These are phyloP conservation scores for Danionella dracula DNA, from an alignment of 2,797 vertebrate genomes.

Conservation along the genomic window DNA sequence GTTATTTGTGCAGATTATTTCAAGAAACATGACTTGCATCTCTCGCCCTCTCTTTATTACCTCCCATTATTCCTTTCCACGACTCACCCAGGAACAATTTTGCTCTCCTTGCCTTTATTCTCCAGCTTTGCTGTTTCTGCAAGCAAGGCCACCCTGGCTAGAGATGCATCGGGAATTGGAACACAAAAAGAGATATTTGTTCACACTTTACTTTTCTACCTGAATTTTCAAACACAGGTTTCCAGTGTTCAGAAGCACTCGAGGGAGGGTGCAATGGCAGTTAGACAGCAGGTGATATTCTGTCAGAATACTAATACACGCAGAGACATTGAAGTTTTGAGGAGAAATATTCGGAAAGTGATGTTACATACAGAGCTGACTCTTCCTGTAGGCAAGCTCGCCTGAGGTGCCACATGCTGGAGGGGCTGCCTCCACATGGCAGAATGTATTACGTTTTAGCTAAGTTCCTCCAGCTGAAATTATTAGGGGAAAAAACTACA, in stretches of 20 bases:
- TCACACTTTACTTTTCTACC: constrained; percentile 10
- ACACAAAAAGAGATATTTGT: background rate
- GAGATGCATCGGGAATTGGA: background rate
- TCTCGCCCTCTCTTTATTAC: background rate
- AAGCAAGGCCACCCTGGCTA: background rate
- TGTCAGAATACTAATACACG: constrained; percentile 8
- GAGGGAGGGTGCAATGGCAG: background rate
- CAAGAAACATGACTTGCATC: constrained; percentile 10
- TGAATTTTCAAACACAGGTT: constrained; percentile 6
- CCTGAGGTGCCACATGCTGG: too few species aligned
- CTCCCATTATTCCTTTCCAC: background rate
- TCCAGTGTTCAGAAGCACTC: background rate
- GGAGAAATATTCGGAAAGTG: too few species aligned
- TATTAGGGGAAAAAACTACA: too few species aligned
- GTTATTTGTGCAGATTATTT: constrained; percentile 39
- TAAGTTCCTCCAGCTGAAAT: too few species aligned
- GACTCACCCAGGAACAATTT: background rate
- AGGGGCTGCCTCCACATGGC: too few species aligned
- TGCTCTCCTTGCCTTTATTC: background rate
- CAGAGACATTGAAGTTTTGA: background rate
- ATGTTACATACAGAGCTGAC: too few species aligned
- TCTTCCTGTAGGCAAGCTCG: too few species aligned
- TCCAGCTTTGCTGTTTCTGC: background rate
- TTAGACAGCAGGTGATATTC: background rate
- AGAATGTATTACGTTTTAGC: too few species aligned